Conservation (phyloP, 2,888 invertebrate species). For the Papilio gigon region DNA sequence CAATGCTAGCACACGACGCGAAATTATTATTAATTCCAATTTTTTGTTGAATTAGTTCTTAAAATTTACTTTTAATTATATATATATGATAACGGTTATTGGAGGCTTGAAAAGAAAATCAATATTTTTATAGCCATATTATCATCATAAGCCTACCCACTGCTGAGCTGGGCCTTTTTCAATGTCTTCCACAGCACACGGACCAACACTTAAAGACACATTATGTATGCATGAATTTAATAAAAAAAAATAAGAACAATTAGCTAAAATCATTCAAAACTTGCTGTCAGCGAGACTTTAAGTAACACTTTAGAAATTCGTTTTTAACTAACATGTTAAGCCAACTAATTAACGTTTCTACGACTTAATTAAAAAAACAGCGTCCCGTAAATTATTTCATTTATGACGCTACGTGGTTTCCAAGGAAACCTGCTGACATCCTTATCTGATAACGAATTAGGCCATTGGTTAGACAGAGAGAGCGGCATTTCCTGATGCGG, state of each 20-base stretch:
- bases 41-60: not conserved
- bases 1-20: conserved; percentile 4
- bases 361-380: conserved; percentile 71
- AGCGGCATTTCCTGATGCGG: conserved; percentile 55
- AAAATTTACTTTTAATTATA: not conserved
- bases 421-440: conserved; percentile 67
- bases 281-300: conserved; percentile 51
- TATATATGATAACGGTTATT: not conserved
- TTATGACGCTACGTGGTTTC: conserved; percentile 69
- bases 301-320: conserved; percentile 67
- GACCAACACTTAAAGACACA: too few relatives aligned
- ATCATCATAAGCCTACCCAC: too few relatives aligned
- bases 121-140: too few relatives aligned
- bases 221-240: too few relatives aligned
- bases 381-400: conserved; percentile 72
- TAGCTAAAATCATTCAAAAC: conserved; percentile 28
- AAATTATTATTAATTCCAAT: conserved; percentile 39
- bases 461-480: conserved; percentile 64
- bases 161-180: too few relatives aligned
- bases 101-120: not conserved
- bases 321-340: conserved; percentile 72
- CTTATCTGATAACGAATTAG: conserved; percentile 57
- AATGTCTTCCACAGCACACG: too few relatives aligned
- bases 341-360: conserved; percentile 70
- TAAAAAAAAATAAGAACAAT: too few relatives aligned